These are phyloP conservation scores for Acholoe squamosa DNA, from an alignment of 2,888 invertebrate species.

Conservation along the genomic window DNA sequence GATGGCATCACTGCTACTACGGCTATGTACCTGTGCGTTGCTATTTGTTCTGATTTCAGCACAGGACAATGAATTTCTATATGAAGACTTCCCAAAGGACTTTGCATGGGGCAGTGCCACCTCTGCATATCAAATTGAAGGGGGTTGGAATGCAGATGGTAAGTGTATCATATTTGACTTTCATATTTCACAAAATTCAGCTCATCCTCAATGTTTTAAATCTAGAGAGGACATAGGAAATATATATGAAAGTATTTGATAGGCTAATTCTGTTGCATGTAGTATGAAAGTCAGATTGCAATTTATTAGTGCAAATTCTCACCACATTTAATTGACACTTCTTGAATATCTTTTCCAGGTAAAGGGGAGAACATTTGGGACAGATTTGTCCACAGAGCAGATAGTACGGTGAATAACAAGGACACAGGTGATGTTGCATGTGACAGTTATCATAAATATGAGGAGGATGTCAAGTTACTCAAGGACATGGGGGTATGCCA, in stretches of 20 bases:
- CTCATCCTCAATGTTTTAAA: neutral
- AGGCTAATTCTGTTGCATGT: neutral
- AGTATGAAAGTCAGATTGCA: neutral
- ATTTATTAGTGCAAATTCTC: neutral
- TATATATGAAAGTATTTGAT: neutral
- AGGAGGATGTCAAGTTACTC: slow-evolving; percentile 86
- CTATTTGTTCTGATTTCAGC: neutral
- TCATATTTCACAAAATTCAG: neutral
- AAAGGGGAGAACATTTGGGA: slow-evolving; percentile 87
- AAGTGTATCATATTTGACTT: neutral
- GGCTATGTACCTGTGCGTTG: neutral
- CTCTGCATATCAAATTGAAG: slow-evolving; percentile 7
- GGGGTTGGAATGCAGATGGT: neutral
- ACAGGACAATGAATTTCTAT: slow-evolving; percentile 25
- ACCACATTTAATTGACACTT: neutral
- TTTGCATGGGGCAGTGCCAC: slow-evolving; percentile 72
- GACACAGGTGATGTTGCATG: slow-evolving; percentile 86
- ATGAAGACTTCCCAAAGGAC: slow-evolving; percentile 71
- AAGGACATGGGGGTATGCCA: slow-evolving; percentile 84
- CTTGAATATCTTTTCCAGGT: slow-evolving; percentile 70
- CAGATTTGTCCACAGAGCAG: slow-evolving; percentile 85
- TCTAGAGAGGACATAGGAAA: neutral
- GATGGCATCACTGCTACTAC: neutral
- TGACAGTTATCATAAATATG: slow-evolving; percentile 87
- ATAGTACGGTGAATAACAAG: slow-evolving; percentile 76